Evolutionary conservation across 2,888 invertebrate species (phyloP), one percentile per base, ranked within the genome.

Genomic region (Trisateles emortualis): DNA sequence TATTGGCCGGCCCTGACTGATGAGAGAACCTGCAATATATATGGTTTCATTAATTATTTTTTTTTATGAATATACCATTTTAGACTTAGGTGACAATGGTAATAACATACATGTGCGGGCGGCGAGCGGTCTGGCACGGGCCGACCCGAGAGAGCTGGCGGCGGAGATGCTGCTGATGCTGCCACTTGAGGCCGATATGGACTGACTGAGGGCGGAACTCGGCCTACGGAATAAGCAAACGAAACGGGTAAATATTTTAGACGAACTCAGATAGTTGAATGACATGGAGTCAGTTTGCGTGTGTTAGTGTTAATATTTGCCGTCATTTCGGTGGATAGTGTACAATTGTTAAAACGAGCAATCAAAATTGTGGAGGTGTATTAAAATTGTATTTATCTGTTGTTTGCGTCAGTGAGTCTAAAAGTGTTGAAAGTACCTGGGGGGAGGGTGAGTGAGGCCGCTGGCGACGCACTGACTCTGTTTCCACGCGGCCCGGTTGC

Each of bases 401-500:
- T 26, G 26, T 26, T 26, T 22, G 22, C 22, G 26, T 26, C 6
- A 16, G 14, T 35, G 38, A 4, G 10, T n/a, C 5, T 19, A 3
- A 14, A 14, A n/a, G 9, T 24, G 22, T 24, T 13, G 13, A 35
- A 14, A 14, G 47, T 66, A 92, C 92, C 92, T 92, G 71, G 92
- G 83, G 86, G 89, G 84, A 86, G 88, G 87, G 84, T 91, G 92
- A 81, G 88, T 91, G 90, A 92, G 88, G 65, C 96, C 95, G 90
- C 95, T 95, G 93, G 95, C 95, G 94, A 96, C 95, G 94, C 96
- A 96, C 94, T 96, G 96, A 93, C 96, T 96, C 94, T 96, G 96
- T 94, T 95, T 96, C 96, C 96, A 96, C 95, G 96, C 96, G 94
- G 95, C 95, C 94, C 96, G 95, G 86, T 84, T 91, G 94, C 95